A percentile compares a stretch with the other conserved stretches of the same genome.
These are phyloP conservation scores for Erynnis tages DNA, from an alignment of 2,888 invertebrate species.

Conservation along the genomic window DNA sequence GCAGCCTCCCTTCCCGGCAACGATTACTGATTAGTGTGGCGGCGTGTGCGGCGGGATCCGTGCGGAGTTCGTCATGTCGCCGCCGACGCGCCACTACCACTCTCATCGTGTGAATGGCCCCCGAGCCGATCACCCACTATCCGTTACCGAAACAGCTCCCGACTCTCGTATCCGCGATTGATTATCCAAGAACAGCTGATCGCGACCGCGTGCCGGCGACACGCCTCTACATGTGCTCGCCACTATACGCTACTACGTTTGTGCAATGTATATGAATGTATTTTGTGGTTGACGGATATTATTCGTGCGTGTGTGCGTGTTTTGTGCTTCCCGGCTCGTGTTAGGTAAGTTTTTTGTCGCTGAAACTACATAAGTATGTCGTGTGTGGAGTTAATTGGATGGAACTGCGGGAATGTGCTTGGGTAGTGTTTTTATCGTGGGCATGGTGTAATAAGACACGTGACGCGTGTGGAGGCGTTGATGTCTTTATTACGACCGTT, in stretches of 20 bases:
- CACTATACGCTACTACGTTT: conserved; percentile 59
- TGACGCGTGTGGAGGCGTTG: conserved; percentile 34
- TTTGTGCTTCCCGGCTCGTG: conserved; percentile 25
- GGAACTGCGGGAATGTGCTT: neutral
- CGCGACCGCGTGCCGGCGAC: conserved; percentile 51
- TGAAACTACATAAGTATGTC: neutral
- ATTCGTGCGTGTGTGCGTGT: conserved; percentile 45
- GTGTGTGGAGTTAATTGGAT: neutral
- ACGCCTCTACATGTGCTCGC: conserved; percentile 64
- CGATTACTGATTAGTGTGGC: conserved; percentile 83
- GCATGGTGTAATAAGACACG: conserved; percentile 25
- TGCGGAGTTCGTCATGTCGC: conserved; percentile 57
- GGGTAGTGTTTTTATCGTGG: conserved; percentile 25
- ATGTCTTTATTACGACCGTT: conserved; percentile 42
- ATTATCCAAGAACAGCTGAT: conserved; percentile 62
- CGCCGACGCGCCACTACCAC: conserved; percentile 45
- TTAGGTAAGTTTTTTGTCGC: conserved; percentile 18
- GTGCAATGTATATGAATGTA: conserved; percentile 65
- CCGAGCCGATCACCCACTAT: conserved; percentile 33
- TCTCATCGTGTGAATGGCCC: conserved; percentile 40
- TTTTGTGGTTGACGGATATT: conserved; percentile 60
- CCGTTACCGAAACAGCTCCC: conserved; percentile 21
- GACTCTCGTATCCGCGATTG: conserved; percentile 32
- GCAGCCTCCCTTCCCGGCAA: conserved; percentile 80
- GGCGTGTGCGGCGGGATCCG: conserved; percentile 73